phyloP scores from a whole-genome alignment of 1,140 invertebrate species.

The Drosophila takahashii region DNA sequence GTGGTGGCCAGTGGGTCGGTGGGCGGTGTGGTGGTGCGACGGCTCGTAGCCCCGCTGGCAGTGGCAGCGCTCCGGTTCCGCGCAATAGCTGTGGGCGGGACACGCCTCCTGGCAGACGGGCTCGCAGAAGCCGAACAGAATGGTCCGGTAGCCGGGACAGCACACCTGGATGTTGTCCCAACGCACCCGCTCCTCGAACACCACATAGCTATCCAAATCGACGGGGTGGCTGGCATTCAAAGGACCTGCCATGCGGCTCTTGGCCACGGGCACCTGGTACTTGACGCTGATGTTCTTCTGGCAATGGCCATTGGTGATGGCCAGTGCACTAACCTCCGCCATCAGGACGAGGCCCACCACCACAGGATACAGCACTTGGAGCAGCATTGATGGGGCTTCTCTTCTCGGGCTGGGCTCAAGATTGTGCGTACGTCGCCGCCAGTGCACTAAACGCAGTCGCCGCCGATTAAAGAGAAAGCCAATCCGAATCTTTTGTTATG shows the following conservation, averaged over 20 bases:
- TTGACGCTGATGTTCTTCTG: constrained; percentile 77
- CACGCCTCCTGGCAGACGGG: constrained; percentile 65
- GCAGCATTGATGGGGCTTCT: constrained; percentile 32
- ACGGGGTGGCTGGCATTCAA: constrained; percentile 14
- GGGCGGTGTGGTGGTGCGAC: constrained; percentile 70
- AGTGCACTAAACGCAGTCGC: constrained; percentile 54
- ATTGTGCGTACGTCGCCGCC: constrained; percentile 38
- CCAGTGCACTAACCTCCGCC: constrained; percentile 22
- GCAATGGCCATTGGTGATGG: constrained; percentile 72
- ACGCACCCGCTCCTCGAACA: constrained; percentile 69
- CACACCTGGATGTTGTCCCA: constrained; percentile 73
- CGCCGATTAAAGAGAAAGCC: constrained; percentile 62
- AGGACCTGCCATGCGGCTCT: neutral
- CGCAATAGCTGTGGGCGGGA: constrained; percentile 86
- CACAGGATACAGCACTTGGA: constrained; percentile 23
- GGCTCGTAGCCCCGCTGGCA: constrained; percentile 86
- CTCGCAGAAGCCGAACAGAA: constrained; percentile 74
- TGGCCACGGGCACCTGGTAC: constrained; percentile 74
- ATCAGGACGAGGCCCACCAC: constrained; percentile 16
- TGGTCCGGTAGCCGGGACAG: constrained; percentile 74
- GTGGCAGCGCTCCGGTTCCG: constrained; percentile 87
- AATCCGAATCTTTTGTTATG: constrained; percentile 36
- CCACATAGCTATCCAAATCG: constrained; percentile 43
- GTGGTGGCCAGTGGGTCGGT: constrained; percentile 33
- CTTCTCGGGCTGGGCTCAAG: constrained; percentile 11